Conservation (phyloP, 2,797 vertebrate species). For the Anabas testudineus region DNA sequence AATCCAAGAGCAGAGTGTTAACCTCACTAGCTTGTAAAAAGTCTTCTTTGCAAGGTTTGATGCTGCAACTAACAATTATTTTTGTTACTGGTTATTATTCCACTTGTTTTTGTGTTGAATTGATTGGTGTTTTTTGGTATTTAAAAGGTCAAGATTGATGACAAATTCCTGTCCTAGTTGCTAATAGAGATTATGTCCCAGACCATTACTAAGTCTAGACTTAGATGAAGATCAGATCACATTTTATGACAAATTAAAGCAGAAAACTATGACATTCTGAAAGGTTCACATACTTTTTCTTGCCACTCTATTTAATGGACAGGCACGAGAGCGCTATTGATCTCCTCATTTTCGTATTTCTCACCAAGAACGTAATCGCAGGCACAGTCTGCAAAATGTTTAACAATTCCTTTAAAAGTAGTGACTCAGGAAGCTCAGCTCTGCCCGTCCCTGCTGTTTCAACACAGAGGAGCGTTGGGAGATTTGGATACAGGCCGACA, state of each 20-base stretch:
- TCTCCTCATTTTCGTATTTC: slow-evolving; percentile 1
- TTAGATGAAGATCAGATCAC: too few relatives aligned
- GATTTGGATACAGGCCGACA: background rate
- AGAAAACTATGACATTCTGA: too few relatives aligned
- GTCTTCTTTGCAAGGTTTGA: background rate
- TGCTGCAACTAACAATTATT: background rate
- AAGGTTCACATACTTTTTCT: too few relatives aligned
- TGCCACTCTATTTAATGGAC: too few relatives aligned
- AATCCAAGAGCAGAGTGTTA: background rate
- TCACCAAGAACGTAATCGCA: background rate
- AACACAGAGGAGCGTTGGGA: background rate
- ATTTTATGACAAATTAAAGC: too few relatives aligned
- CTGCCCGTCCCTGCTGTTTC: slow-evolving; percentile 11
- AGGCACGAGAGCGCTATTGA: background rate
- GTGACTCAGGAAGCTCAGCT: background rate
- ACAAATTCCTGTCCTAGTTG: background rate
- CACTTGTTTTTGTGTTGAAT: slow-evolving; percentile 4
- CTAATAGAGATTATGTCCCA: background rate
- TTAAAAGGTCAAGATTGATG: slow-evolving; percentile 5
- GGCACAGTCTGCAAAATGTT: slow-evolving; percentile 2
- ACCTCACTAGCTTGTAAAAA: background rate
- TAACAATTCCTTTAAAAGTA: slow-evolving; percentile 13
- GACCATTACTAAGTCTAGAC: too few relatives aligned
- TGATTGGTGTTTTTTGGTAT: slow-evolving; percentile 3
- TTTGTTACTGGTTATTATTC: background rate